phyloP scores from a whole-genome alignment of 2,888 invertebrate genomes.

The Meloe dianella region DNA sequence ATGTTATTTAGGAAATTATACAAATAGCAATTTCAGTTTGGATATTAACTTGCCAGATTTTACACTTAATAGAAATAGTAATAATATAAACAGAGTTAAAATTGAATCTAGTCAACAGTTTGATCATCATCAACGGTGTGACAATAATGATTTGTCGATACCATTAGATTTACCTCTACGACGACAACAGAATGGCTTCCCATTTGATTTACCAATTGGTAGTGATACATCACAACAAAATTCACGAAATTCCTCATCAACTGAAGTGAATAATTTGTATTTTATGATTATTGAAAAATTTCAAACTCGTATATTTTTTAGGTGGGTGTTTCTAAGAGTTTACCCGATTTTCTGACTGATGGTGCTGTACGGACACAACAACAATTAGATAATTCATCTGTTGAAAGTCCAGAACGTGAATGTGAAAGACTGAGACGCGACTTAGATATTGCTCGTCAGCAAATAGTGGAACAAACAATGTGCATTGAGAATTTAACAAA shows the following conservation, averaged over 20 bases:
- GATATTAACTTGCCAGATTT: slow-evolving; percentile 74
- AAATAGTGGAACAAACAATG: slow-evolving; percentile 62
- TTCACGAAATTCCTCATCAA: slow-evolving; percentile 44
- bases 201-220: slow-evolving; percentile 55
- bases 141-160: slow-evolving; percentile 41
- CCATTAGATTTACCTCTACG: slow-evolving; percentile 54
- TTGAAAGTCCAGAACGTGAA: slow-evolving; percentile 52
- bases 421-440: slow-evolving; percentile 64
- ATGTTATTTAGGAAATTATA: slow-evolving; percentile 67
- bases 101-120: slow-evolving; percentile 41
- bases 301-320: slow-evolving; percentile 39
- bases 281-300: slow-evolving; percentile 10
- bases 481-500: slow-evolving; percentile 64
- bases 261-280: slow-evolving; percentile 36
- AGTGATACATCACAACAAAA: slow-evolving; percentile 30
- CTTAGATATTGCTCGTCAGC: slow-evolving; percentile 63
- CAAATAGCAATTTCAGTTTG: slow-evolving; percentile 61
- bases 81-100: slow-evolving; percentile 35
- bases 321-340: slow-evolving; percentile 63
- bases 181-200: slow-evolving; percentile 52
- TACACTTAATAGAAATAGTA: slow-evolving; percentile 60
- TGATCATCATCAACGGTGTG: slow-evolving; percentile 33
- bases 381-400: slow-evolving; percentile 43
- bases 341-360: slow-evolving; percentile 76
- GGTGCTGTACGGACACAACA: slow-evolving; percentile 64